Base-by-base conservation (phyloP, 2,888 invertebrate genomes). In the Cryptophagus acutangulus region DNA sequence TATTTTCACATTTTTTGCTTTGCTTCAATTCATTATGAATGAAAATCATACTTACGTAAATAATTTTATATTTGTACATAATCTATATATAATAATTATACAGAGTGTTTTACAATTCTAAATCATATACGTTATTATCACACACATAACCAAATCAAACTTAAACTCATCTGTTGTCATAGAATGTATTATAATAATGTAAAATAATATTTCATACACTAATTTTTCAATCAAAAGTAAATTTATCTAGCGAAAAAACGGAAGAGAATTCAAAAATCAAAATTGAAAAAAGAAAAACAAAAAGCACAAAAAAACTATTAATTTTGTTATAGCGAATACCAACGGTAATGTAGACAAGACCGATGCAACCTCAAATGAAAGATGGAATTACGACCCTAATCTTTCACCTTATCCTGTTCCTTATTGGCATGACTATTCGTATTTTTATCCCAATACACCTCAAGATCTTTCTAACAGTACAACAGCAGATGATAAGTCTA, bases 261-360 rank as follows among this genome's bases (percentile, higher is more conserved):
- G 6, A 6, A 20, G 20, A 20, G 20, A 20, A 20, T n/a, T n/a
- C n/a, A n/a, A n/a, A n/a, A n/a, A n/a, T n/a, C 3, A 6, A 3
- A 26, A 26, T 26, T 4, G 12, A 6, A 26, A 3, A 26, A n/a
- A 26, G 12, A 8, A 26, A 6, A 4, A 26, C n/a, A 4, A 26
- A 26, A 26, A 26, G 12, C 6, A 8, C 9, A 20, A 9, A 6
- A 43, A 46, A 43, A 38, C 39, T 44, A 38, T 48, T 16, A 41
- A 41, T 37, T 48, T 64, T 57, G 67, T 63, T 70, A 61, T 67
- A 70, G 70, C 67, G 58, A 66, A 64, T 65, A 64, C 59, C 63
- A 62, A 62, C 54, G 51, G 8, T 31, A 31, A 31, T 26, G 26
- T 26, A 6, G 26, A 58, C 44, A 52, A 52, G n/a, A n/a, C n/a